phyloP scores from a whole-genome alignment of 1,140 invertebrate species.

The Ceratosolen solmsi region DNA sequence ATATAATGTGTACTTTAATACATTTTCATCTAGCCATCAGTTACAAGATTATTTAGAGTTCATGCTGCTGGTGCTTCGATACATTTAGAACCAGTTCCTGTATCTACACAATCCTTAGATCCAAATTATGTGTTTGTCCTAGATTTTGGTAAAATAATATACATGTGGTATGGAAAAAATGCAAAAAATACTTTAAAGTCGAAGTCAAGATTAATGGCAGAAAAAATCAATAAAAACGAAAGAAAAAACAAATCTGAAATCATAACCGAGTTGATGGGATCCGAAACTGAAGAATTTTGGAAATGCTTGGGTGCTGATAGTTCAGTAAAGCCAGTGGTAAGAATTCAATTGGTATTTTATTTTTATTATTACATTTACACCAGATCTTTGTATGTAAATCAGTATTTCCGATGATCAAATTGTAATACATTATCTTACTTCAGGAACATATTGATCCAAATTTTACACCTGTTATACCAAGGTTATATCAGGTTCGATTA shows the following conservation, averaged over 20 bases:
- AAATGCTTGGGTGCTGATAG: slow-evolving; percentile 75
- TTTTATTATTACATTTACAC: background rate
- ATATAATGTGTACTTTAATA: slow-evolving; percentile 22
- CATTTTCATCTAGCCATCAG: slow-evolving; percentile 79
- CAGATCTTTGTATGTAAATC: background rate
- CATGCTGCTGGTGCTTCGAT: slow-evolving; percentile 90
- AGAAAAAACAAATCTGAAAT: slow-evolving; percentile 96
- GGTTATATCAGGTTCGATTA: slow-evolving; percentile 94
- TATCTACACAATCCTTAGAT: slow-evolving; percentile 85
- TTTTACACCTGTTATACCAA: slow-evolving; percentile 83
- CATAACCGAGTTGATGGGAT: slow-evolving; percentile 85
- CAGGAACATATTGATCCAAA: slow-evolving; percentile 88
- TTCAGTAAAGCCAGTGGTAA: slow-evolving; percentile 53
- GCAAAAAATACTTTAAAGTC: slow-evolving; percentile 96
- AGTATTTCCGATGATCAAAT: background rate
- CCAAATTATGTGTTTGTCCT: slow-evolving; percentile 93
- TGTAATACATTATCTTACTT: slow-evolving; percentile 18
- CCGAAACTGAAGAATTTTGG: slow-evolving; percentile 92
- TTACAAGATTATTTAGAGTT: slow-evolving; percentile 90
- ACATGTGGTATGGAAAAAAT: slow-evolving; percentile 93
- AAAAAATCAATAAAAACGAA: slow-evolving; percentile 99
- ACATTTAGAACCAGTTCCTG: slow-evolving; percentile 91
- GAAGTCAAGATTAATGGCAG: slow-evolving; percentile 94
- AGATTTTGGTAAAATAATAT: slow-evolving; percentile 90
- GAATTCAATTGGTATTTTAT: slow-evolving; percentile 7